Base-by-base conservation (phyloP, 2,113 vertebrate species). In the Andinoacara biseriatus region DNA sequence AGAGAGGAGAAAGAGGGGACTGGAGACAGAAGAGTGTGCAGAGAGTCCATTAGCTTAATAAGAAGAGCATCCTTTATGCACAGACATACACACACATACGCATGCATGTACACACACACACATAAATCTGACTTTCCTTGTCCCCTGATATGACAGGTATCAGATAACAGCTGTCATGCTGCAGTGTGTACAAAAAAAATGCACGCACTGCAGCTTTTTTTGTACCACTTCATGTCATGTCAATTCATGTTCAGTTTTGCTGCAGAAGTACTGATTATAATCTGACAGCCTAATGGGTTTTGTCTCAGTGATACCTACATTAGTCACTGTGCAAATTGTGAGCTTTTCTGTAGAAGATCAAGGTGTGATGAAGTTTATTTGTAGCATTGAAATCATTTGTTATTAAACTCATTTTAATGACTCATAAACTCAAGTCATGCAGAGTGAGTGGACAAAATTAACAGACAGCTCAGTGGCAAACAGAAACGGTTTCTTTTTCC, bases 21-120 rank as follows among this genome's bases (percentile, higher is more conserved):
- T 83, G 90, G 85, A 92, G 90, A 92, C 81, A 81, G 90, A 82
- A 85, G 86, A 92, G 91, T 88, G 89, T 61, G 63, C 92, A 85
- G 86, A 54, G 83, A 93, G 89, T 94, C 94, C 95, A 95, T 95
- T 95, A 95, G 94, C 93, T 94, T 95, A 95, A 94, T 95, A 94
- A 95, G 89, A 91, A 91, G 69, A 91, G 84, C 86, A 80, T 89
- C 77, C 61, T 69, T 81, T 80, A 54, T 82, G 85, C 74, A 62
- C 80, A 58, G n/a, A 85, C 18, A 84, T 6, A 86, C n/a, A 79
- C 77, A 87, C 82, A 67, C 83, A 80, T 18, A 8, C 77, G 80
- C 24, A 22, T 22, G 20, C 59, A 58, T 77, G 79, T 35, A 62
- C 14, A n/a, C 61, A 86, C 84, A 76, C 78, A 54, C 83, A 63